Base-by-base conservation (phyloP, 2,888 invertebrate genomes). In the Heterodera filipjevi region DNA sequence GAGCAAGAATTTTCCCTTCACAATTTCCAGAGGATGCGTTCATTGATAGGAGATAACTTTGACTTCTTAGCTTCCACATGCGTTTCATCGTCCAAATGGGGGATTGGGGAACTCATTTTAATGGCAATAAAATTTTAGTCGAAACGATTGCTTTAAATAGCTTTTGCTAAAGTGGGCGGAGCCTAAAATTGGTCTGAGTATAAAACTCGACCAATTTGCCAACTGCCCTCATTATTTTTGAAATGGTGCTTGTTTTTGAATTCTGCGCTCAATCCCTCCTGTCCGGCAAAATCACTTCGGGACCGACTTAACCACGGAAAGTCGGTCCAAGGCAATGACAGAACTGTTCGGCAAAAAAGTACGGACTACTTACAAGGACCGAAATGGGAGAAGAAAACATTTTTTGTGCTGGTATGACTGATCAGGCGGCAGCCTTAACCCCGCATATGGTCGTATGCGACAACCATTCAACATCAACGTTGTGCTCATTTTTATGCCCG, bases 261-360 rank as follows among this genome's bases (percentile, higher is more conserved):
- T 49, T 53, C 30, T 39, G 39, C 32, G 16, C 72, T 16, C 32
- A 72, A 72, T 35, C 39, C 39, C 22, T 22, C 22, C 32, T 72
- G 72, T 32, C 16, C 19, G 14, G 14, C 3, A 8, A 32, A 22
- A 22, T 72, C 72, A 22, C 44, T 72, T 0, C 72, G 72, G 16
- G 33, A 72, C 32, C 12, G 16, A 19, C 72, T 72, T 19, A 72
- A 72, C 32, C 72, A 72, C 72, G 2, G 49, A 49, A 1, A 32
- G 19, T 6, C 30, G 72, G 19, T 14, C 14, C n/a, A 72, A 32
- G 32, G 39, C 35, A 30, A 3, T 72, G 16, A 72, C 16, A 6
- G 1, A 16, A 5, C 39, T 72, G 30, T 32, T 19, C 39, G 72
- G 0, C n/a, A 33, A 35, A 22, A 72, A 72, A 19, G 49, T 72